Base-by-base conservation (phyloP, 1,140 invertebrate species). In the Ips nitidus region DNA sequence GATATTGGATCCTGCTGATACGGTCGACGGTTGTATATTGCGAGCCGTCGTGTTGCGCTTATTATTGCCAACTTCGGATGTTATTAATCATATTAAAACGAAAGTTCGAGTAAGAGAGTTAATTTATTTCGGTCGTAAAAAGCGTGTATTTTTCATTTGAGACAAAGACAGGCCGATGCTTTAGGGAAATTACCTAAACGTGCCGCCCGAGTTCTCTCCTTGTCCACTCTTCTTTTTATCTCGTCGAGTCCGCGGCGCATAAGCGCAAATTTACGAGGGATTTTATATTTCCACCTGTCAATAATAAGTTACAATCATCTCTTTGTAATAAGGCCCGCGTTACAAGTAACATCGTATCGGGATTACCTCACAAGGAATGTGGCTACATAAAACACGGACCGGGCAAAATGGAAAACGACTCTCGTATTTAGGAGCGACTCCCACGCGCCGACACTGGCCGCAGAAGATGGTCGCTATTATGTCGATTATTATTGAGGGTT, bases 241-340 rank as follows among this genome's bases (percentile, higher is more conserved):
- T 61, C 41, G 36, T 63, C 39, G 22, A 45, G 37, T 47, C 42
- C 42, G 22, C 52, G 40, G 53, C 64, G 64, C 43, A 68, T 53
- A 68, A 68, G 66, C 56, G 56, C 57, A 68, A 60, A 60, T 68
- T 68, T 68, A 68, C 58, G 66, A 68, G 43, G 66, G 66, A 68
- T 68, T 68, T 68, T 68, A 68, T 68, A 68, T 68, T 68, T 68
- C 66, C 57, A 68, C 56, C 45, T 68, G 57, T 68, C 66, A 68
- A 68, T 68, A 68, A 68, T 68, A 68, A 68, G 66, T 68, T 68
- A 68, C 66, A 68, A 68, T 68, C 66, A 68, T 68, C 58, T 68
- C 57, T 68, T 68, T 68, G 66, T 68, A 68, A 68, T 68, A 60
- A 68, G 66, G 66, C 58, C 66, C 66, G 66, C 66, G 37, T 60